phyloP scores from a whole-genome alignment of 2,888 invertebrate species.

The Lacanobia oleracea region DNA sequence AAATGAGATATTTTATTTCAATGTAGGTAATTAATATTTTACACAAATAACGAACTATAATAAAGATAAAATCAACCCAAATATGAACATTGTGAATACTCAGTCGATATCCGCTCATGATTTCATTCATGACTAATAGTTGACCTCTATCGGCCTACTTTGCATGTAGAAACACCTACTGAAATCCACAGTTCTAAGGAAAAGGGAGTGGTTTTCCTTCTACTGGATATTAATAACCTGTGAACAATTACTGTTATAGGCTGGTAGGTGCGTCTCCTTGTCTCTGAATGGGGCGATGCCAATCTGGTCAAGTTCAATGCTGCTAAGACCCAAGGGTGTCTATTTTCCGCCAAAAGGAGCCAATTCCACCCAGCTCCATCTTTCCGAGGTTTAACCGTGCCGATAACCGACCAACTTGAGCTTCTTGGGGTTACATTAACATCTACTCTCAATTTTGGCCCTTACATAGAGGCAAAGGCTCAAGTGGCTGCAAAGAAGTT shows the following conservation, averaged over 20 bases:
- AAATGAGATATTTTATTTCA: neutral
- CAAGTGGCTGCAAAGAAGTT: no score
- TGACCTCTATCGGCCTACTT: slow-evolving; percentile 24
- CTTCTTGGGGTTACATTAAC: no score
- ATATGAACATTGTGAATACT: slow-evolving; percentile 3
- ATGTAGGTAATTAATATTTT: neutral
- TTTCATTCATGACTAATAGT: slow-evolving; percentile 32
- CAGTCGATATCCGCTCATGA: slow-evolving; percentile 30
- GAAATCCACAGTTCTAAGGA: slow-evolving; percentile 32
- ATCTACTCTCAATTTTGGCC: no score
- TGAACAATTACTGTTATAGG: neutral
- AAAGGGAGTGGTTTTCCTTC: slow-evolving; percentile 20
- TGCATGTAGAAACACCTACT: slow-evolving; percentile 37
- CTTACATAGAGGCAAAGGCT: no score
- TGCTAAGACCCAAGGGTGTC: no score
- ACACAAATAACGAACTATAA: neutral
- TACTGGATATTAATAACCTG: neutral
- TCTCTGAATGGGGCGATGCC: no score
- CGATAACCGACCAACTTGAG: no score
- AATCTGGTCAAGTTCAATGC: no score
- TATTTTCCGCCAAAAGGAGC: no score
- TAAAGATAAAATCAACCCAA: slow-evolving; percentile 9
- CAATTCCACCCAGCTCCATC: no score
- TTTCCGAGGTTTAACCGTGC: no score
- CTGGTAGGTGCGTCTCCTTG: no score